Evolutionary conservation across 2,113 vertebrate genomes (phyloP), one percentile per base, ranked within the genome.

Genomic region (Astur gentilis): DNA sequence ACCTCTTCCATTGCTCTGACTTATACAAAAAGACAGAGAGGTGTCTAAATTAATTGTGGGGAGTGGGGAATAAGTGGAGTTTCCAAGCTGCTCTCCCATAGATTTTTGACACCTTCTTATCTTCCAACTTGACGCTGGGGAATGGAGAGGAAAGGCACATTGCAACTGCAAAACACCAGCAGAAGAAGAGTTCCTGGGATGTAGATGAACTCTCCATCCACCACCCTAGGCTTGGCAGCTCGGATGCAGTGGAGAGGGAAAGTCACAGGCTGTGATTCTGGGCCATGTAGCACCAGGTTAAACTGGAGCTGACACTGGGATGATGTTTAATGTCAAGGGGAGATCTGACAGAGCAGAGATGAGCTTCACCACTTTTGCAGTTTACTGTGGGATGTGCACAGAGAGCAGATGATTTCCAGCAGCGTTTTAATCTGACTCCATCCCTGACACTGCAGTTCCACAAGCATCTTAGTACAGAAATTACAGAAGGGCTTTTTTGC

Each of bases 391-490:
- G 66, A 16, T 27, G 42, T 26, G 47, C 40, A 3, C 34, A 3
- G 52, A 36, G 27, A 60, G 34, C 60, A 76, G 65, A 25, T 1
- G 10, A 32, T 20, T 49, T 25, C 89, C 86, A 81, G 50, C 58
- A 15, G 54, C 2, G 0, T 49, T 92, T 80, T 4, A 32, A 19
- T 13, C 69, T 1, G 0, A 4, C 8, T 7, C 83, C 10, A 7
- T 7, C 50, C 42, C 71, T 29, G 38, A 26, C 0, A 0, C 7
- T 32, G 25, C 61, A 17, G n/a, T 17, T 67, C 89, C 61, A 31
- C 10, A 45, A 21, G 21, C 27, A 36, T 14, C 10, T 75, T 40
- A 9, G 38, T 36, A 10, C 38, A 47, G 23, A 65, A 49, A 32
- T 77, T 85, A 14, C 5, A 7, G 27, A 27, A 38, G 32, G 5